Evolutionary conservation across 2,888 invertebrate species (phyloP).

Genomic region (Frankliniella intonsa): DNA sequence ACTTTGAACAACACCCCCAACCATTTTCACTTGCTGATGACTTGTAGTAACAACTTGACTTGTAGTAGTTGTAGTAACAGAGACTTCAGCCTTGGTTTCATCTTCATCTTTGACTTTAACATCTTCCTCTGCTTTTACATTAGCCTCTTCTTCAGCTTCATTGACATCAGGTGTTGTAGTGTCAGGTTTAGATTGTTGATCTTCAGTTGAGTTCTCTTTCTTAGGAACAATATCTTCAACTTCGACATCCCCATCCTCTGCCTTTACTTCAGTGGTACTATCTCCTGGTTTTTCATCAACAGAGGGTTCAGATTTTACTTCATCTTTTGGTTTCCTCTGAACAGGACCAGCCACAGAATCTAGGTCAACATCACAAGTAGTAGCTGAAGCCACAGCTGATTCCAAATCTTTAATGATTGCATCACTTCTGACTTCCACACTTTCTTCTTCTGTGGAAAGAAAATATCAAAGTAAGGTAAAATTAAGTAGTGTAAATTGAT

Average conservation of each 20-base stretch:
- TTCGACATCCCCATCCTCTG: slow-evolving; percentile 36
- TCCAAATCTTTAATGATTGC: slow-evolving; percentile 58
- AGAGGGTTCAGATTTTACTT: slow-evolving; percentile 38
- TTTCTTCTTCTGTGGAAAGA: neutral
- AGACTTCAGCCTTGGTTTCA: slow-evolving; percentile 30
- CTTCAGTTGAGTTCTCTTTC: slow-evolving; percentile 34
- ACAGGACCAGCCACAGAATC: slow-evolving; percentile 36
- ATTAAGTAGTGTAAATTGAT: neutral
- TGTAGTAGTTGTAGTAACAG: neutral
- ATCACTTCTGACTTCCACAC: slow-evolving; percentile 42
- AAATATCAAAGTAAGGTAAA: neutral
- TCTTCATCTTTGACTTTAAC: slow-evolving; percentile 42
- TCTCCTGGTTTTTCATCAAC: slow-evolving; percentile 40
- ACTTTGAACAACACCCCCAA: slow-evolving; percentile 51
- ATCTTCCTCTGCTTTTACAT: slow-evolving; percentile 38
- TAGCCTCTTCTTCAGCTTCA: slow-evolving; percentile 32
- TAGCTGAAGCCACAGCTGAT: slow-evolving; percentile 58
- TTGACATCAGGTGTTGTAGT: slow-evolving; percentile 31
- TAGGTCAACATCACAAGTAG: slow-evolving; percentile 50
- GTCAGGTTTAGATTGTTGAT: slow-evolving; percentile 31
- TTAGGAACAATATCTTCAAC: slow-evolving; percentile 35
- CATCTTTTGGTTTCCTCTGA: slow-evolving; percentile 35
- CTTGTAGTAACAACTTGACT: slow-evolving; percentile 42
- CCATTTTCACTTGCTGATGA: slow-evolving; percentile 45
- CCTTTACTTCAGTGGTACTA: slow-evolving; percentile 40